These are phyloP conservation scores for Alethe diademata DNA, from an alignment of 2,113 vertebrate species.

Conservation along the genomic window DNA sequence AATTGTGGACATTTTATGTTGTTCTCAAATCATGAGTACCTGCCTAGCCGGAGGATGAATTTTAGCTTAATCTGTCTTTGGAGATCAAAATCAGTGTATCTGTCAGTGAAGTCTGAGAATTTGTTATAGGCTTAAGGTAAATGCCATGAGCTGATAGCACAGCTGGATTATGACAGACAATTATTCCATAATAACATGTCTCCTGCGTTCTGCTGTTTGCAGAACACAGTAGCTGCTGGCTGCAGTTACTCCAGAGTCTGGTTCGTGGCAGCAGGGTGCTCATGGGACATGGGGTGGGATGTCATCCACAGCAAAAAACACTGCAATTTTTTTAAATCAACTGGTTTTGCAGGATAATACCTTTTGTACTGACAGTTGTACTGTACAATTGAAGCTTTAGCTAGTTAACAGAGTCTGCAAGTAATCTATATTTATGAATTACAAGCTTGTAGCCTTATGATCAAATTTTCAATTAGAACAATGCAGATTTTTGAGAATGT, in stretches of 20 bases:
- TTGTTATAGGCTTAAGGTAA: background rate
- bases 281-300: fast-evolving
- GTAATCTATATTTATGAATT: background rate
- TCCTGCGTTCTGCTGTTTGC: fast-evolving
- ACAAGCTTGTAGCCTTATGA: background rate
- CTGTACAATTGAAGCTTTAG: background rate
- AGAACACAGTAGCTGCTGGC: too few species aligned
- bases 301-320: background rate
- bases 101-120: background rate
- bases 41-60: background rate
- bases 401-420: background rate
- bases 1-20: background rate
- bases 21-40: background rate
- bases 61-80: background rate
- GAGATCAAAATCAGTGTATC: background rate
- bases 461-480: background rate
- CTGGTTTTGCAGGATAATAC: background rate
- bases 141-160: background rate
- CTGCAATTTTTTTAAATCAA: background rate
- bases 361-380: background rate
- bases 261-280: background rate
- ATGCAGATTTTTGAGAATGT: background rate
- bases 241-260: background rate
- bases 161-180: background rate
- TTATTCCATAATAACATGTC: background rate